Evolutionary conservation across 2,797 vertebrate species (phyloP), one percentile per base, ranked within the genome.

Genomic region (Simalia tracyae): DNA sequence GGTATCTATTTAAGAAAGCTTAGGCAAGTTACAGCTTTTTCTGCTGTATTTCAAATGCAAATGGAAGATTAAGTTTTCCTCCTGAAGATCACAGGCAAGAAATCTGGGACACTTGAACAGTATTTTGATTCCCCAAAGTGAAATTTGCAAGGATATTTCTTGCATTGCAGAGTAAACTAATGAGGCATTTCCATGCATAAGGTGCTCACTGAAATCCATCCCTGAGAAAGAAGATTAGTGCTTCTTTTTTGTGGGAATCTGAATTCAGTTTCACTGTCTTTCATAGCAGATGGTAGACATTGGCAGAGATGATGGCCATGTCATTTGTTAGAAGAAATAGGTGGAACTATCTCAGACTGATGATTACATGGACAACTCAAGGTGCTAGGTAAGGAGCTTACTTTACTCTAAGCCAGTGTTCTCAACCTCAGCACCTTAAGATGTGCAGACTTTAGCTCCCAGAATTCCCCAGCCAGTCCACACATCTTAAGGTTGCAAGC

Each of bases 1-100:
- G 95, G 94, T 95, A 96, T 97, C 96, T 96, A 95, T 94, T 96
- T 89, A 94, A 96, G 92, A 93, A 92, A 97, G 36, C 72, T 95
- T 95, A 93, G 95, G 94, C 84, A 94, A 95, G 94, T 96, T 96
- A 93, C 95, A 95, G 24, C 93, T 95, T 96, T 94, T 89, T 28
- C 59, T 93, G 87, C 87, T 94, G 90, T 93, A 93, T 96, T 96
- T 96, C 95, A 94, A 61, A 86, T 72, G 84, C 60, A 87, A 93
- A 88, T 59, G n/a, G 36, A 31, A 87, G 72, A 36, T 76, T 90
- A 91, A 76, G n/a, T 26, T 64, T 60, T 54, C 22, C 66, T 42
- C 57, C n/a, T 64, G 63, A 72, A 46, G 86, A 88, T 91, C 0
- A 0, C 54, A 31, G 63, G 76, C 81, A 84, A 93, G 46, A 59